phyloP scores from a whole-genome alignment of 2,888 invertebrate species.

The Phrixothrix hirtus region DNA sequence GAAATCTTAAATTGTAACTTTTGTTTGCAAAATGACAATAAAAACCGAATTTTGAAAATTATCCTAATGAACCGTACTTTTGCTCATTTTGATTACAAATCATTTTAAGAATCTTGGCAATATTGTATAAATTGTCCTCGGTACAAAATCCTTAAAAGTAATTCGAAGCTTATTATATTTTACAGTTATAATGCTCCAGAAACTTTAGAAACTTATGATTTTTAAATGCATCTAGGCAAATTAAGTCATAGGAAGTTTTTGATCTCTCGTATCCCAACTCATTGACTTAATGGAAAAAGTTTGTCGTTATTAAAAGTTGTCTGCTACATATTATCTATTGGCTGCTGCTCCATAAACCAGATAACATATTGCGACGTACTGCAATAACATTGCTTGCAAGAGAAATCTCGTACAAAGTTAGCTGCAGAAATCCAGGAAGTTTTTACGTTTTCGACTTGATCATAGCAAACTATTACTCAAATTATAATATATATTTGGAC shows the following conservation, averaged over 20 bases:
- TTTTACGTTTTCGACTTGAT: constrained; percentile 12
- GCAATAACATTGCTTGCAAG: constrained; percentile 25
- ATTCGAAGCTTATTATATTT: no score
- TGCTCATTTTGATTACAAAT: no score
- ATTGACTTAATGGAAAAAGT: constrained; percentile 53
- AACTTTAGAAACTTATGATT: constrained; percentile 7
- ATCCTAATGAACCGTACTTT: no score
- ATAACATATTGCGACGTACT: constrained; percentile 43
- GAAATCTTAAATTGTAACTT: no score
- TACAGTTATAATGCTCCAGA: background rate
- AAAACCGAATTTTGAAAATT: no score
- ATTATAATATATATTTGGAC: constrained; percentile 3
- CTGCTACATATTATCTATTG: constrained; percentile 46
- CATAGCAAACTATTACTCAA: constrained; percentile 11
- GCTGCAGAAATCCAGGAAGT: constrained; percentile 4
- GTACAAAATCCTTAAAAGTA: no score
- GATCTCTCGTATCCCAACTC: constrained; percentile 37
- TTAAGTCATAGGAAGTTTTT: constrained; percentile 28
- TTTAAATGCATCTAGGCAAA: constrained; percentile 29
- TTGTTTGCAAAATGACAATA: no score
- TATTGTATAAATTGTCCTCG: no score
- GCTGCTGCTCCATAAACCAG: constrained; percentile 45
- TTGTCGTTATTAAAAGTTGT: constrained; percentile 51
- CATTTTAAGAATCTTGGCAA: no score
- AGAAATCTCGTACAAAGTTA: constrained; percentile 12